These are phyloP conservation scores for Pomatorhinus ruficollis DNA, from an alignment of 2,113 vertebrate species.

Conservation along the genomic window DNA sequence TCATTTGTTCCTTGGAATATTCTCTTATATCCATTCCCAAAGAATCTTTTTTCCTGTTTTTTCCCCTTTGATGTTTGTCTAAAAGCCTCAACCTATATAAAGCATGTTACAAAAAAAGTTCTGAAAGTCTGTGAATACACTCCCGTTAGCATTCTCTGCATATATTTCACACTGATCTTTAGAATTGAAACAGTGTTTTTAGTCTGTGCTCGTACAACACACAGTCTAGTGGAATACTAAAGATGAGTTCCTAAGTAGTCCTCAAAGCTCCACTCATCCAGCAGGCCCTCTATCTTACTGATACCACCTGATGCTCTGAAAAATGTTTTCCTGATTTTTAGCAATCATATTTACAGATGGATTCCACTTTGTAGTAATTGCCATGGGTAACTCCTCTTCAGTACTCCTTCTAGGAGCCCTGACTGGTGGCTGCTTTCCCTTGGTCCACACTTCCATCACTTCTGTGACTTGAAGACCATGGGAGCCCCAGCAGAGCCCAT, in stretches of 20 bases:
- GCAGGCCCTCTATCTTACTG: not conserved
- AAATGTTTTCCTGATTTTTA: not conserved
- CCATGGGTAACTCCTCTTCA: not conserved
- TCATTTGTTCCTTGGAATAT: not conserved
- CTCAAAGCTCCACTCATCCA: not conserved
- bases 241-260: not conserved
- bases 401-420: not conserved
- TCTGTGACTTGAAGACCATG: not conserved
- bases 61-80: not conserved
- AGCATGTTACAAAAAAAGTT: not conserved
- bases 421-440: not conserved
- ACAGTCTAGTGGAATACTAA: not conserved
- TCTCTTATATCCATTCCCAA: not conserved
- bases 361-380: not conserved
- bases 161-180: not conserved
- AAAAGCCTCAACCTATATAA: constrained; percentile 10
- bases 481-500: not conserved
- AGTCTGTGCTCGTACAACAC: not conserved
- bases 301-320: not conserved
- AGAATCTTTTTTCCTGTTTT: not conserved
- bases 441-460: not conserved
- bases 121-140: not conserved
- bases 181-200: not conserved
- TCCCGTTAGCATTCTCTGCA: not conserved
- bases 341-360: not conserved